phyloP scores from a whole-genome alignment of 1,140 invertebrate genomes.

The Saccostrea echinata region DNA sequence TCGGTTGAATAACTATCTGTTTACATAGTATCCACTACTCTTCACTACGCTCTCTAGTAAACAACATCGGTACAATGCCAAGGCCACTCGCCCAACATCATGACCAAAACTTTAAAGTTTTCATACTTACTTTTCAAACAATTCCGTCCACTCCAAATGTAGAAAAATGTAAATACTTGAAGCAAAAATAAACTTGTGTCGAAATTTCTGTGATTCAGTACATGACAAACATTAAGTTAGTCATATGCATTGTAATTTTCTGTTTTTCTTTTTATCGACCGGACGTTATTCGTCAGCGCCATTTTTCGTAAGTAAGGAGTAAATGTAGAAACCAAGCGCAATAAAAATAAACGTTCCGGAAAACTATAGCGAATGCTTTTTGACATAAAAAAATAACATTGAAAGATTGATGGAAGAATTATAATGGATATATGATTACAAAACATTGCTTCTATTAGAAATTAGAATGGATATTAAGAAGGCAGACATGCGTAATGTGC shows the following conservation, averaged over 20 bases:
- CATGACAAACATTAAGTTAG: slow-evolving; percentile 6
- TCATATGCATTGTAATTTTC: slow-evolving; percentile 8
- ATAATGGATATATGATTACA: no score
- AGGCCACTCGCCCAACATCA: slow-evolving; percentile 16
- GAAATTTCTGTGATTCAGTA: slow-evolving; percentile 9
- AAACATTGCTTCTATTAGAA: no score
- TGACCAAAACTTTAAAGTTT: slow-evolving; percentile 18
- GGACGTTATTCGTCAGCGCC: slow-evolving; percentile 20
- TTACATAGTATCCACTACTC: no score
- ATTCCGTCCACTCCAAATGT: background rate
- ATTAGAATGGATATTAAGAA: no score
- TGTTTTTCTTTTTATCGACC: slow-evolving; percentile 32
- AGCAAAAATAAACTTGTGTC: background rate
- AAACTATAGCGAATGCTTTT: no score
- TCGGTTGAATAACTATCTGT: no score
- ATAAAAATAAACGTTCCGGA: background rate
- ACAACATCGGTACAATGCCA: slow-evolving; percentile 18
- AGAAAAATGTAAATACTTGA: background rate
- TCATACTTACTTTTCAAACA: slow-evolving; percentile 25
- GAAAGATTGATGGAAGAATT: no score
- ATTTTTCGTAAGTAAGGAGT: slow-evolving; percentile 19
- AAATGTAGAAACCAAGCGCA: background rate
- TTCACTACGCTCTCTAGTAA: background rate
- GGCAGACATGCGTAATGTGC: no score
- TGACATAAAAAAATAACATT: no score